Evolutionary conservation across 1,140 invertebrate species (phyloP).

Genomic region (Choristoneura fumiferana): DNA sequence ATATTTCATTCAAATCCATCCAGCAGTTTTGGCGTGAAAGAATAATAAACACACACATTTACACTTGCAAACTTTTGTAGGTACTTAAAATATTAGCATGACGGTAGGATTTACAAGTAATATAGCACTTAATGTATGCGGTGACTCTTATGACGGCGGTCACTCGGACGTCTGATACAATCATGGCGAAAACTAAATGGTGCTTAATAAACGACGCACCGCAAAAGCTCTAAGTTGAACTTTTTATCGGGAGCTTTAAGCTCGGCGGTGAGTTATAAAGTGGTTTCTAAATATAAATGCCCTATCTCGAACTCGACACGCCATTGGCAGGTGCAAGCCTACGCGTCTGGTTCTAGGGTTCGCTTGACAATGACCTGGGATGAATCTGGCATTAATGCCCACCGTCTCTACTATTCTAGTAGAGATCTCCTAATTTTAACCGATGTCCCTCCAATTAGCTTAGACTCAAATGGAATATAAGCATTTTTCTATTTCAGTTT

Average conservation of each 20-base stretch:
- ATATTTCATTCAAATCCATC: too few relatives aligned
- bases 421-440: too few relatives aligned
- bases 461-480: too few relatives aligned
- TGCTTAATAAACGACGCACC: conserved; percentile 57
- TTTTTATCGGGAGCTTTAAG: conserved; percentile 68
- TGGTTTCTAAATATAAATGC: conserved; percentile 75
- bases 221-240: conserved; percentile 53
- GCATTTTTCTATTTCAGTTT: too few relatives aligned
- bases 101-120: too few relatives aligned
- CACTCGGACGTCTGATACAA: conserved; percentile 57
- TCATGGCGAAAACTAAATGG: conserved; percentile 66
- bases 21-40: too few relatives aligned
- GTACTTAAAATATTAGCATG: too few relatives aligned
- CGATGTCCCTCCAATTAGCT: too few relatives aligned
- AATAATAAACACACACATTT: too few relatives aligned
- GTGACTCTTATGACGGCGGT: conserved; percentile 19
- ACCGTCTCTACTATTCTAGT: too few relatives aligned
- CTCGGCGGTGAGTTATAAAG: conserved; percentile 71
- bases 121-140: neutral
- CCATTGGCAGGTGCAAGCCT: conserved; percentile 72
- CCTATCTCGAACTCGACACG: conserved; percentile 71
- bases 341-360: conserved; percentile 37
- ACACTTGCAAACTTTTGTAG: too few relatives aligned
- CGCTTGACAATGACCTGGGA: neutral
- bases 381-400: too few relatives aligned